Evolutionary conservation across 64 coral and sea anemone genomes (phyloP).

Genomic region (Platygyra sinensis): DNA sequence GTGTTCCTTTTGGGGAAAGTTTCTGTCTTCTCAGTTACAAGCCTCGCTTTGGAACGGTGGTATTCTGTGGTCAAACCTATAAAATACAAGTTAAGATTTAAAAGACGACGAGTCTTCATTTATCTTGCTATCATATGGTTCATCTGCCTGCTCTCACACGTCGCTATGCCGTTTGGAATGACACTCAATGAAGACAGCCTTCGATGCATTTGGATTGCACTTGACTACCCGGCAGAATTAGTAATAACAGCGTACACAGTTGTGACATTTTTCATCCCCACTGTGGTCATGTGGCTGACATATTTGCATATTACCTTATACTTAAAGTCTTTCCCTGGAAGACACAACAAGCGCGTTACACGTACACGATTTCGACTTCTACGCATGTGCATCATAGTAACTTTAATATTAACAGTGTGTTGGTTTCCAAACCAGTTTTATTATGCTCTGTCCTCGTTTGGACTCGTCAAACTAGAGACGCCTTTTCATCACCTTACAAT

Average conservation of each 20-base stretch:
- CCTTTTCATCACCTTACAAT: slow-evolving; percentile 73
- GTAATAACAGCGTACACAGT: slow-evolving; percentile 44
- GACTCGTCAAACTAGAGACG: slow-evolving; percentile 39
- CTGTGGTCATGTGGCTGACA: slow-evolving; percentile 51
- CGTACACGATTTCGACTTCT: slow-evolving; percentile 37
- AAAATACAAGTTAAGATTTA: slow-evolving; percentile 54
- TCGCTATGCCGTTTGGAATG: slow-evolving; percentile 12
- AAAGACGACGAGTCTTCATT: slow-evolving; percentile 24
- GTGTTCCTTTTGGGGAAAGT: slow-evolving; percentile 72
- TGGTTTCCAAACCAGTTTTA: slow-evolving; percentile 81
- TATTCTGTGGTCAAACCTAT: slow-evolving; percentile 76
- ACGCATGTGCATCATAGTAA: slow-evolving; percentile 64
- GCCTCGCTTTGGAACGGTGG: slow-evolving; percentile 79
- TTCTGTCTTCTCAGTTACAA: slow-evolving; percentile 51
- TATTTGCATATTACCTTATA: slow-evolving; percentile 53
- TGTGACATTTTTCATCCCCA: slow-evolving; percentile 71
- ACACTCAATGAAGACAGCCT: not conserved
- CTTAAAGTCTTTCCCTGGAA: slow-evolving; percentile 29
- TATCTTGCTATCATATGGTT: slow-evolving; percentile 62
- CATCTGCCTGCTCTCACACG: not conserved
- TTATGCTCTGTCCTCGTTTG: slow-evolving; percentile 51
- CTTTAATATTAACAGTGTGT: slow-evolving; percentile 61
- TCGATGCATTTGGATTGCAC: slow-evolving; percentile 30
- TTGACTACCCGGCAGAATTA: not conserved
- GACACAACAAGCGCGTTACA: slow-evolving; percentile 21